Base-by-base conservation (phyloP, 1,140 invertebrate genomes). In the Galleria mellonella region DNA sequence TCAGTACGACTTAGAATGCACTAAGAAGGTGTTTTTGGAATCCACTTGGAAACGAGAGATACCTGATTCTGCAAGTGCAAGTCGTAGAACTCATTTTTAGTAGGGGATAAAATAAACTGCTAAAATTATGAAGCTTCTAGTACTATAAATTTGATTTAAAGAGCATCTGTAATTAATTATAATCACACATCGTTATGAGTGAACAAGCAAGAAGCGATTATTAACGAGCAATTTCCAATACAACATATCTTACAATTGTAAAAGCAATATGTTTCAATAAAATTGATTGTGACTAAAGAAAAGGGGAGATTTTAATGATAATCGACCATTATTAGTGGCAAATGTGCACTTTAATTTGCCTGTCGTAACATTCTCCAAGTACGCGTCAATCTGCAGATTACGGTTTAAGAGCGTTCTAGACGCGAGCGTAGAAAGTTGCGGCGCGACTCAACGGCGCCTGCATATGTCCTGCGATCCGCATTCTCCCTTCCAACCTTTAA, bases 401-500 rank as follows among this genome's bases (percentile, higher is more conserved):
- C 78, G 56, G 76, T 81, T 77, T 81, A 78, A 77, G 70, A 78
- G 63, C 60, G 76, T 69, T 84, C 74, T 81, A 84, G 77, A 84
- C 77, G 74, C 71, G 55, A 63, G 55, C 61, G 81, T 84, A 84
- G 81, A 84, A 84, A 84, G 81, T 84, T 79, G 78, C 55, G 78
- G 73, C 78, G 81, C 81, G 81, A 81, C 78, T 72, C 53, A 42
- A 45, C 63, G 81, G 81, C 81, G 81, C 81, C 81, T 68, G 63
- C 60, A 64, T 59, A 62, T 70, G 77, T 84, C 81, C 81, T 84
- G 81, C 67, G 72, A 77, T 67, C 67, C 70, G 75, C 72, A 73
- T 76, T 79, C 74, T 74, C 72, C 70, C 67, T 69, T 71, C 54
- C 64, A 59, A 71, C 59, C 56, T 68, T 79, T 70, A 77, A 74